These are phyloP conservation scores for Hanleya hanleyi DNA, from an alignment of 2,888 invertebrate genomes.

Conservation along the genomic window DNA sequence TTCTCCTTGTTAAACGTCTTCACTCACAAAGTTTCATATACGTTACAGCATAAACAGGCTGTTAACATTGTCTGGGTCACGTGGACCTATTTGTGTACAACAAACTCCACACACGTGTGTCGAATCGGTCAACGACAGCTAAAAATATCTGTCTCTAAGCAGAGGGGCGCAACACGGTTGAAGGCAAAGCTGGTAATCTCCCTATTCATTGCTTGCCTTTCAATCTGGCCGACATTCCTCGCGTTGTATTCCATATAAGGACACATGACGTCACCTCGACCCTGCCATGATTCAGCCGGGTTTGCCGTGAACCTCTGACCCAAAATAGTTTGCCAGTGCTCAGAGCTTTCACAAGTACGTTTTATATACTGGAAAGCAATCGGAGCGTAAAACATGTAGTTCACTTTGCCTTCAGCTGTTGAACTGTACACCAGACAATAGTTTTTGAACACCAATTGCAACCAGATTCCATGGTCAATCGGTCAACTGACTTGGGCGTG, in stretches of 20 bases:
- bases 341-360: background rate
- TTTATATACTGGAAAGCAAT: background rate
- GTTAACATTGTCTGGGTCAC: background rate
- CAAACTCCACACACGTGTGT: background rate
- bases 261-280: conserved; percentile 54
- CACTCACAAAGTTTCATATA: too few species aligned
- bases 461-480: too few species aligned
- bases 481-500: too few species aligned
- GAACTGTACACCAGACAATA: too few species aligned
- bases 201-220: conserved; percentile 25
- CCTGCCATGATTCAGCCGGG: conserved; percentile 18
- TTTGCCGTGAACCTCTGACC: background rate
- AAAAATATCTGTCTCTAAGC: conserved; percentile 13
- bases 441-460: too few species aligned
- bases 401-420: too few species aligned
- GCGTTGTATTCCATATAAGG: conserved; percentile 65
- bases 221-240: conserved; percentile 50
- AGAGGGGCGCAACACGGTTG: conserved; percentile 35
- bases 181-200: conserved; percentile 39
- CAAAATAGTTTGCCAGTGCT: background rate
- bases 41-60: too few species aligned
- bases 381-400: too few species aligned
- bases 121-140: background rate
- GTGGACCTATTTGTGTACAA: conserved; percentile 1
- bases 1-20: background rate